A percentile compares a stretch with the other conserved stretches of the same genome.
Conservation (phyloP, 2,797 vertebrate species). For the Heliangelus exortis region DNA sequence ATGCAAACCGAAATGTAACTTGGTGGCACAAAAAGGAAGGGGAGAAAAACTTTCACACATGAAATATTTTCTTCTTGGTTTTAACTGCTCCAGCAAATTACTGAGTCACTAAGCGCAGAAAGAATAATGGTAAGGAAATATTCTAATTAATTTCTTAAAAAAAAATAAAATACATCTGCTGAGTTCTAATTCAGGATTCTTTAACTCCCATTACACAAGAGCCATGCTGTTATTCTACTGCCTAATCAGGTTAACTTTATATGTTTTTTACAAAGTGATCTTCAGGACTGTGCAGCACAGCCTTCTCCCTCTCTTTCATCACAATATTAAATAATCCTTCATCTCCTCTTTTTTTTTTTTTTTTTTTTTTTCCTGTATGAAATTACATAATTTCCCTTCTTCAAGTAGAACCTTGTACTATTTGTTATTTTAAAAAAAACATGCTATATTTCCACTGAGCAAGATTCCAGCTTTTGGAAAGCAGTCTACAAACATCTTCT, state of each 20-base stretch:
- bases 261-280: slow-evolving; percentile 6
- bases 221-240: slow-evolving; percentile 22
- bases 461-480: neutral
- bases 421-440: neutral
- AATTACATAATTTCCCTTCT: neutral
- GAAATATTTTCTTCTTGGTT: neutral
- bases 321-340: slow-evolving; percentile 26
- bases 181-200: neutral
- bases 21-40: neutral
- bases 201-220: slow-evolving; percentile 6
- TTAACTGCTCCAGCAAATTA: slow-evolving; percentile 14
- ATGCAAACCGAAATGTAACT: slow-evolving; percentile 47
- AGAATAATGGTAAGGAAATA: slow-evolving; percentile 8
- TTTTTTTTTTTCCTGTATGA: neutral
- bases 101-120: neutral
- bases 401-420: neutral
- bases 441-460: neutral
- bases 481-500: neutral
- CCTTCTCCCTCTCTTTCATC: slow-evolving; percentile 17
- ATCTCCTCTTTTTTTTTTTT: neutral
- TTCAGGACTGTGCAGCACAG: neutral
- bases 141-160: neutral
- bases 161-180: neutral
- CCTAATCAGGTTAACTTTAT: slow-evolving; percentile 40
- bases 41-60: neutral